phyloP scores from a whole-genome alignment of 2,888 invertebrate species.

The Machimus atricapillus region DNA sequence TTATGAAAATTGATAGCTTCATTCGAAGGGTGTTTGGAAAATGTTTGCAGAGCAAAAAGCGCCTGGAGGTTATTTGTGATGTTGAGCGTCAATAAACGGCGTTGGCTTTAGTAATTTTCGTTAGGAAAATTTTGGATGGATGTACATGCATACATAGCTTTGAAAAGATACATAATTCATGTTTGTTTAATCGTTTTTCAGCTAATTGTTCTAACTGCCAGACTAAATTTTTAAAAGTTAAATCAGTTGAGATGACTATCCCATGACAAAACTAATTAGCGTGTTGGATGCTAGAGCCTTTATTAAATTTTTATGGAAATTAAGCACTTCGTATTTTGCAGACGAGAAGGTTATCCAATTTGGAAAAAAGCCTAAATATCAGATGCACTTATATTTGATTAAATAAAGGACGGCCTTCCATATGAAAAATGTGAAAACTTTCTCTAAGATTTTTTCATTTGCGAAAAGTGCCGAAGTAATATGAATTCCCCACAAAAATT shows the following conservation, averaged over 20 bases:
- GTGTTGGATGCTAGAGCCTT: background rate
- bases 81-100: background rate
- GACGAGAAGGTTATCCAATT: background rate
- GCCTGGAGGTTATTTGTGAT: background rate
- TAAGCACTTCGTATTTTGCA: background rate
- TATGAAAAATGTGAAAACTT: background rate
- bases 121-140: background rate
- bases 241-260: background rate
- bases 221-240: background rate
- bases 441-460: background rate
- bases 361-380: background rate
- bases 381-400: background rate
- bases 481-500: background rate
- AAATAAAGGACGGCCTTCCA: background rate
- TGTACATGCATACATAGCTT: background rate
- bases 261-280: background rate
- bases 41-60: background rate
- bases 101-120: background rate
- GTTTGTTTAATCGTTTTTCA: background rate
- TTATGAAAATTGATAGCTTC: background rate
- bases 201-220: background rate
- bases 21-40: background rate
- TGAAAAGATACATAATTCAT: too few relatives aligned
- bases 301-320: background rate
- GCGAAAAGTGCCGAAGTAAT: background rate